phyloP scores from a whole-genome alignment of 2,888 invertebrate genomes.

The Caenorhabditis uteleia region DNA sequence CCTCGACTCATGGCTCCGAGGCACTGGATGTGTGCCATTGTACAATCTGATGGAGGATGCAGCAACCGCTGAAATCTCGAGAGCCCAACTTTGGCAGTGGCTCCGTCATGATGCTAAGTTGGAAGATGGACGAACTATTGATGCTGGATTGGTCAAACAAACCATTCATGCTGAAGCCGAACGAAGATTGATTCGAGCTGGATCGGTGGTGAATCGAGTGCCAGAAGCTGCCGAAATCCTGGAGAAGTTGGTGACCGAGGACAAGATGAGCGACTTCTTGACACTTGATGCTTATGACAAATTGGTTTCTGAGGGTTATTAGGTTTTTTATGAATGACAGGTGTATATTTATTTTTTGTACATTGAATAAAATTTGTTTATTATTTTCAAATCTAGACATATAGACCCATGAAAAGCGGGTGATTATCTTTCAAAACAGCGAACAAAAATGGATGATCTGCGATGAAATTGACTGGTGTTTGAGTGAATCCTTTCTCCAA shows the following conservation, averaged over 20 bases:
- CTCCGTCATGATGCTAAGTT: conserved; percentile 75
- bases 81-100: conserved; percentile 81
- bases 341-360: too few relatives aligned
- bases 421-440: conserved; percentile 32
- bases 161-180: conserved; percentile 66
- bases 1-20: conserved; percentile 78
- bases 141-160: conserved; percentile 69
- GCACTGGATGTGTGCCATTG: conserved; percentile 78
- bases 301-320: conserved; percentile 68
- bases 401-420: conserved; percentile 35
- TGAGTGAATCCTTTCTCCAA: conserved; percentile 1
- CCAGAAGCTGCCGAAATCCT: conserved; percentile 73
- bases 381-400: conserved; percentile 6
- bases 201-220: conserved; percentile 64
- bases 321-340: conserved; percentile 7
- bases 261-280: conserved; percentile 77
- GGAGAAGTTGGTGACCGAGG: conserved; percentile 75
- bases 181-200: conserved; percentile 61
- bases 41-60: conserved; percentile 79
- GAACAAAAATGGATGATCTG: conserved; percentile 57
- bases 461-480: conserved; percentile 31
- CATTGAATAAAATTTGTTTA: too few relatives aligned
- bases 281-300: conserved; percentile 71
- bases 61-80: conserved; percentile 80
- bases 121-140: conserved; percentile 66